Evolutionary conservation across 2,888 invertebrate species (phyloP).

Genomic region (Coleophora deauratella): DNA sequence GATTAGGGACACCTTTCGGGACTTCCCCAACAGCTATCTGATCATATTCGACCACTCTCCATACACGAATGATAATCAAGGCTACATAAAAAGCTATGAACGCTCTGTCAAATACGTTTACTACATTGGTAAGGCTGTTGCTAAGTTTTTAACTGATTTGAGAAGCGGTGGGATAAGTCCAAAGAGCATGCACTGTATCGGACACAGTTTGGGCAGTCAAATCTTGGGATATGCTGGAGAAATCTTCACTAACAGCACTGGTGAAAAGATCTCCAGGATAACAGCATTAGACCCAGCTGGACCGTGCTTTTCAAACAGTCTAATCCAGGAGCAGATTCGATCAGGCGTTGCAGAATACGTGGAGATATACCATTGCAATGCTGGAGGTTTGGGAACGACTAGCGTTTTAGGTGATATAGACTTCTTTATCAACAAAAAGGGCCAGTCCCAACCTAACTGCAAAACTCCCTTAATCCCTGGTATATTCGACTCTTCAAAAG

Average conservation of each 20-base stretch:
- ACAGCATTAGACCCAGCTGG: slow-evolving; percentile 63
- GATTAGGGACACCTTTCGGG: slow-evolving; percentile 45
- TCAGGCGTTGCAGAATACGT: slow-evolving; percentile 74
- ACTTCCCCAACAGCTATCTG: slow-evolving; percentile 49
- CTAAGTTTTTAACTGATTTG: slow-evolving; percentile 37
- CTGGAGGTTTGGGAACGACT: slow-evolving; percentile 64
- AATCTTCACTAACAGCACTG: slow-evolving; percentile 35
- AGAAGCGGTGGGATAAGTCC: slow-evolving; percentile 38
- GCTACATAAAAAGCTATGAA: slow-evolving; percentile 50
- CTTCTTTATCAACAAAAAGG: slow-evolving; percentile 76
- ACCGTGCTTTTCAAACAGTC: slow-evolving; percentile 54
- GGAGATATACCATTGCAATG: slow-evolving; percentile 76
- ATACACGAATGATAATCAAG: slow-evolving; percentile 50
- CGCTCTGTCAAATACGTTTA: slow-evolving; percentile 53
- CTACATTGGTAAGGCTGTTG: slow-evolving; percentile 54
- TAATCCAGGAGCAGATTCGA: slow-evolving; percentile 58
- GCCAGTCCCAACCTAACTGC: slow-evolving; percentile 72
- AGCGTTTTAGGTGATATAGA: slow-evolving; percentile 71
- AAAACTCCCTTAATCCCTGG: slow-evolving; percentile 46
- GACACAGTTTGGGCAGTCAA: slow-evolving; percentile 60
- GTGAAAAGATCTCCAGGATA: slow-evolving; percentile 41
- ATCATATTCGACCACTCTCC: slow-evolving; percentile 60
- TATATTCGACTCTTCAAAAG: slow-evolving; percentile 47
- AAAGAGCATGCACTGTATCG: slow-evolving; percentile 52
- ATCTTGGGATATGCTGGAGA: slow-evolving; percentile 51